These are phyloP conservation scores for Monochamus alternatus DNA, from an alignment of 2,888 invertebrate genomes.

Conservation along the genomic window DNA sequence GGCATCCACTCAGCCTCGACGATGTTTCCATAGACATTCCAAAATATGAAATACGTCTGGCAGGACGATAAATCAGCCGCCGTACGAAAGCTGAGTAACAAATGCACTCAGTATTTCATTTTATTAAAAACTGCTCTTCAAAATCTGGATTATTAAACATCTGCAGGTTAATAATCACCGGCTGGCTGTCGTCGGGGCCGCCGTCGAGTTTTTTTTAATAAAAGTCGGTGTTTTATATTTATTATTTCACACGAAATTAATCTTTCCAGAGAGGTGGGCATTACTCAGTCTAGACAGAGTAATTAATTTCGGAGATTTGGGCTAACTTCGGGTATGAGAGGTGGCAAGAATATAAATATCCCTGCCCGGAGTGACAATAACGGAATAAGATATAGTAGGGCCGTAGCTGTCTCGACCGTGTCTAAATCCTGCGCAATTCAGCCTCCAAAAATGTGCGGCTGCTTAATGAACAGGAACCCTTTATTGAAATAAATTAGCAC, in stretches of 20 bases:
- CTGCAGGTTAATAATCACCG: background rate
- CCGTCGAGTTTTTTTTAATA: slow-evolving; percentile 7
- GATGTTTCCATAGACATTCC: too few relatives aligned
- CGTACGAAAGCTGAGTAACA: background rate
- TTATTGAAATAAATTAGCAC: too few relatives aligned
- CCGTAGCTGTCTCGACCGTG: too few relatives aligned
- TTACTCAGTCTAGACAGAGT: slow-evolving; percentile 7
- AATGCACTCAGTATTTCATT: background rate
- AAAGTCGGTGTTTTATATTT: slow-evolving; percentile 11
- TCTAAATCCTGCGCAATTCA: too few relatives aligned
- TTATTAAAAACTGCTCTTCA: slow-evolving; percentile 2
- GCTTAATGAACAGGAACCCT: too few relatives aligned
- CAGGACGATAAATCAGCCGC: background rate
- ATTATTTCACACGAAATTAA: slow-evolving; percentile 5
- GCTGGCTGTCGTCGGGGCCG: background rate
- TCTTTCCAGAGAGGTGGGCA: background rate
- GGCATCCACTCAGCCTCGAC: too few relatives aligned
- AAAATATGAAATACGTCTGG: background rate
- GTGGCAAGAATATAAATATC: slow-evolving; percentile 4
- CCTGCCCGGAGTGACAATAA: background rate
- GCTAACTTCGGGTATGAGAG: background rate
- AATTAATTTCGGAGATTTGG: slow-evolving; percentile 4
- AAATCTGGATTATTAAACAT: slow-evolving; percentile 1
- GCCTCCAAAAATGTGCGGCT: too few relatives aligned
- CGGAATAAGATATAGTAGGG: too few relatives aligned